These are phyloP conservation scores for Oreochromis grahami DNA, from an alignment of 2,797 vertebrate species.

Conservation along the genomic window DNA sequence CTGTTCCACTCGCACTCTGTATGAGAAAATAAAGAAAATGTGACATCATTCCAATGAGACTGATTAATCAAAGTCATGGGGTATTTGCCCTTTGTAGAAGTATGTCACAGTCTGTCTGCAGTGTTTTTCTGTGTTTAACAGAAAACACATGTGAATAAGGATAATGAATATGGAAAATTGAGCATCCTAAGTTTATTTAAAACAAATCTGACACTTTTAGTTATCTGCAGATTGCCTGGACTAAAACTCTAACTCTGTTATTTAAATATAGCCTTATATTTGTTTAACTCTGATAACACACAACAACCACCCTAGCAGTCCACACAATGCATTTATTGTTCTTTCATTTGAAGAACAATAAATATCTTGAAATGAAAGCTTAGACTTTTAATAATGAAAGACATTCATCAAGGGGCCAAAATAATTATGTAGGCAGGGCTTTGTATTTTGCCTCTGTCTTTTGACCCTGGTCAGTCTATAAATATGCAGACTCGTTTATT, in stretches of 20 bases:
- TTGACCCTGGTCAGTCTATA: not conserved
- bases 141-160: not conserved
- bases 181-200: not conserved
- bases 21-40: conserved; percentile 60
- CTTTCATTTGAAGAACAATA: not conserved
- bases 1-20: conserved; percentile 69
- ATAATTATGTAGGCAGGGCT: not conserved
- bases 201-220: not conserved
- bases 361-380: not conserved
- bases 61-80: conserved; percentile 66
- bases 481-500: not conserved
- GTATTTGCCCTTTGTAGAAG: conserved; percentile 44
- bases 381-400: not conserved
- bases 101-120: conserved; percentile 18
- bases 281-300: not conserved
- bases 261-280: not conserved
- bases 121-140: not conserved
- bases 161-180: not conserved
- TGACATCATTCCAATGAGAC: conserved; percentile 60
- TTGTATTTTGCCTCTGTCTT: not conserved
- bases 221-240: not conserved
- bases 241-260: not conserved
- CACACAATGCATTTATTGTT: not conserved
- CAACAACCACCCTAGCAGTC: not conserved
- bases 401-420: not conserved